Evolutionary conservation across 2,888 invertebrate species (phyloP), one percentile per base, ranked within the genome.

Genomic region (Lasioglossum vierecki): DNA sequence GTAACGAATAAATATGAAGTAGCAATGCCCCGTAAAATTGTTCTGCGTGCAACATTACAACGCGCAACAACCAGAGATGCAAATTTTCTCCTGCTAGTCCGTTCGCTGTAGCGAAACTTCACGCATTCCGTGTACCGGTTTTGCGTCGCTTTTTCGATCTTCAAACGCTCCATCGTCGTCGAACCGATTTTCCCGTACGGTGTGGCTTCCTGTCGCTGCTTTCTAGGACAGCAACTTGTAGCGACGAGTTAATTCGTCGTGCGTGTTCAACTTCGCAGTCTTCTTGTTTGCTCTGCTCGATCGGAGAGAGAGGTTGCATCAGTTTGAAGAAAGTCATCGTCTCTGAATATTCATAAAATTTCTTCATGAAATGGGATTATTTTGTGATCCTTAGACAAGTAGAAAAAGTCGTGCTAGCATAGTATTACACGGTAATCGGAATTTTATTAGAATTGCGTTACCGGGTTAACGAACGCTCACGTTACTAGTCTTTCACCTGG

Each of bases 91-190:
- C 22, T 0, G 53, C 26, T 30, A 63, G 15, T 30, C 26, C 13
- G 63, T 26, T 63, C 63, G 26, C 63, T 13, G 63, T 63, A 63
- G 30, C 15, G 63, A 63, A 63, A 63, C 63, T 63, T 63, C 30
- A 30, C 30, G 63, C 63, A 63, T 63, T 63, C 63, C 30, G 2
- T 30, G 30, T 63, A 63, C 30, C 30, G 63, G 30, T 63, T 30
- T 30, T 30, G 26, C 63, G 30, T 63, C 30, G 63, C 5, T 15
- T 63, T 63, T 53, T 53, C 53, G 53, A 53, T 53, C 53, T 53
- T 53, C 53, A 15, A 63, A 63, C 30, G 60, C 22, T 68, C 30
- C 8, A 68, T 68, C 68, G 68, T 35, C 68, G 68, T 8, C 35
- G 68, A 9, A 6, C 30, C 30, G 30, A 63, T 63, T 63, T 30